A percentile compares a stretch with the other conserved stretches of the same genome.
These are phyloP conservation scores for Hydrotaea diabolus DNA, from an alignment of 2,888 invertebrate genomes.

Conservation along the genomic window DNA sequence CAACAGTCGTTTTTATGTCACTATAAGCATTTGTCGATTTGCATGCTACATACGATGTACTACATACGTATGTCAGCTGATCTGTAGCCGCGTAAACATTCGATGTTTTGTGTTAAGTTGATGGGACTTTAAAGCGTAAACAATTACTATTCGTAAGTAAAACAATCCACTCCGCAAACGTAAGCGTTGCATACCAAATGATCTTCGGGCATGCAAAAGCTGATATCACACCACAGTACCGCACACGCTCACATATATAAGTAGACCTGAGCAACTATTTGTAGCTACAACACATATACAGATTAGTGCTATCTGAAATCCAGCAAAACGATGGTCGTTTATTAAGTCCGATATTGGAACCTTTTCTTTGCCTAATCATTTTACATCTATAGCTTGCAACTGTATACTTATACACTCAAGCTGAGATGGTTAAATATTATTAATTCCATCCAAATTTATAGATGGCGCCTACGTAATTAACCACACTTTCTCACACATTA, in stretches of 20 bases:
- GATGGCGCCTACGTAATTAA: too few species aligned
- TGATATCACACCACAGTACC: neutral
- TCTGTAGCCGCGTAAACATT: neutral
- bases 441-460: too few species aligned
- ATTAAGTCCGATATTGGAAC: neutral
- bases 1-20: too few species aligned
- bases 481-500: too few species aligned
- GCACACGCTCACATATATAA: neutral
- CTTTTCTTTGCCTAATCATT: too few species aligned
- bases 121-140: constrained; percentile 37
- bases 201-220: constrained; percentile 26
- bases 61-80: neutral
- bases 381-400: too few species aligned
- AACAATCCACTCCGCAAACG: constrained; percentile 10
- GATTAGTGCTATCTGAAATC: too few species aligned
- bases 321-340: neutral
- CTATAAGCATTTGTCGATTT: too few species aligned
- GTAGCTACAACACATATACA: neutral
- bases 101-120: constrained; percentile 27
- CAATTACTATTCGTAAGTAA: constrained; percentile 34
- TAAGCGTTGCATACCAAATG: constrained; percentile 41
- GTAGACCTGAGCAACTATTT: neutral
- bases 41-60: too few species aligned
- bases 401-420: too few species aligned
- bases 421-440: too few species aligned